Base-by-base conservation (phyloP, 2,113 vertebrate genomes). In the Dunckerocampus dactyliophorus region DNA sequence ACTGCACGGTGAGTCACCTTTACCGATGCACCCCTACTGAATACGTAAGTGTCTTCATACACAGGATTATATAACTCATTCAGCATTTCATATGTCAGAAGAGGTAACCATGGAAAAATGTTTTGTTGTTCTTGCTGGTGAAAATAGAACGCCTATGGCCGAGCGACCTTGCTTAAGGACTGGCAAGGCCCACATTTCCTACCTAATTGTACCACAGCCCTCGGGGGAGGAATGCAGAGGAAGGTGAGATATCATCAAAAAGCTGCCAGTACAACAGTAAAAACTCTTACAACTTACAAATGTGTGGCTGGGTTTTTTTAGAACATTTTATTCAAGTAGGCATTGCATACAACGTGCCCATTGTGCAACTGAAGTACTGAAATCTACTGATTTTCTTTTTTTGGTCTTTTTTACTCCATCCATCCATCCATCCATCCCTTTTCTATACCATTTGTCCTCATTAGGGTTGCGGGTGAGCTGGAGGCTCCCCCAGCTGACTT, bases 261-360 rank as follows among this genome's bases (percentile, higher is more conserved):
- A 63, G 22, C 67, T 70, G 50, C 48, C 65, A 60, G 45, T 20
- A 14, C 54, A 68, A 62, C 59, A 75, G 46, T 57, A 59, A 71
- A 67, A 62, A 65, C 58, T 51, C 22, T 72, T 57, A 59, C 21
- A 49, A 50, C 57, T 69, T 43, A 65, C 54, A 72, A 73, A 69
- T 50, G 21, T 10, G 46, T 6, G 61, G 14, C 17, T 68, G 24
- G 37, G 8, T 9, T 11, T 39, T 58, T 67, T 57, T 54, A 11
- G 54, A 39, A 47, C 22, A 45, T 34, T 56, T 59, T 14, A 59
- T 74, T 22, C 46, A 65, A 68, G 16, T 49, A 20, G 47, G 62
- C 51, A n/a, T 19, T n/a, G n/a, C n/a, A n/a, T n/a, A n/a, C n/a
- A n/a, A n/a, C n/a, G n/a, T n/a, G n/a, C n/a, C n/a, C n/a, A n/a